phyloP scores from a whole-genome alignment of 1,140 invertebrate species.

The Mercenaria mercenaria region DNA sequence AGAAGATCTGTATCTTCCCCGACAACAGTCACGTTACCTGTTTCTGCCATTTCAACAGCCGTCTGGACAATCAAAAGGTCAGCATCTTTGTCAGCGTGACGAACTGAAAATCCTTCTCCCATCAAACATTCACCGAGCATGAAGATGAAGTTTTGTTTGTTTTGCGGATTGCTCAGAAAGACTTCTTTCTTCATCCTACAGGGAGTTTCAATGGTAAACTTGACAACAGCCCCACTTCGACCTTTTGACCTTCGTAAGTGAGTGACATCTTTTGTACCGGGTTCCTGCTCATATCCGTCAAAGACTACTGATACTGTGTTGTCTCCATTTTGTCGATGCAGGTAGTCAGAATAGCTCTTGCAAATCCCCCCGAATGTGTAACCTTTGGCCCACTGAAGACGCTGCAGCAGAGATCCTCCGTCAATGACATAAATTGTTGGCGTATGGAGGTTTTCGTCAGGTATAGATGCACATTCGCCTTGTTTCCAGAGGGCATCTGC shows the following conservation, averaged over 20 bases:
- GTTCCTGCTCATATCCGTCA: too few species aligned
- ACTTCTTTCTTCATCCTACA: constrained; percentile 54
- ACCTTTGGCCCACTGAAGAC: not conserved
- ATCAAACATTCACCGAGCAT: too few species aligned
- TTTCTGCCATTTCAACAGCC: too few species aligned
- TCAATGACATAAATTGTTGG: not conserved
- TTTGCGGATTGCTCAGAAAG: too few species aligned
- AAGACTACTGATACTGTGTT: too few species aligned
- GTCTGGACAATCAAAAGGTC: too few species aligned
- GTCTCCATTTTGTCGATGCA: not conserved
- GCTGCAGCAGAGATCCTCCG: constrained; percentile 6
- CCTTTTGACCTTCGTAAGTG: not conserved
- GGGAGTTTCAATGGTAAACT: constrained; percentile 7
- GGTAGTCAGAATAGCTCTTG: not conserved
- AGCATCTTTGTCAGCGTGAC: too few species aligned
- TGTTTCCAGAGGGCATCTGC: too few species aligned
- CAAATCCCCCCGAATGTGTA: not conserved
- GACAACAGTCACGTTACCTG: too few species aligned
- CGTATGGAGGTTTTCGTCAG: not conserved
- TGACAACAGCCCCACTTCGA: not conserved
- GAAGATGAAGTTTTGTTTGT: too few species aligned
- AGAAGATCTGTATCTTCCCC: constrained; percentile 7
- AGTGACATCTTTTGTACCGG: too few species aligned
- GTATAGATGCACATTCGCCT: not conserved
- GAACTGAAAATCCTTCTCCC: too few species aligned